These are phyloP conservation scores for Galerucella pusilla DNA, from an alignment of 2,888 invertebrate species.

Conservation along the genomic window DNA sequence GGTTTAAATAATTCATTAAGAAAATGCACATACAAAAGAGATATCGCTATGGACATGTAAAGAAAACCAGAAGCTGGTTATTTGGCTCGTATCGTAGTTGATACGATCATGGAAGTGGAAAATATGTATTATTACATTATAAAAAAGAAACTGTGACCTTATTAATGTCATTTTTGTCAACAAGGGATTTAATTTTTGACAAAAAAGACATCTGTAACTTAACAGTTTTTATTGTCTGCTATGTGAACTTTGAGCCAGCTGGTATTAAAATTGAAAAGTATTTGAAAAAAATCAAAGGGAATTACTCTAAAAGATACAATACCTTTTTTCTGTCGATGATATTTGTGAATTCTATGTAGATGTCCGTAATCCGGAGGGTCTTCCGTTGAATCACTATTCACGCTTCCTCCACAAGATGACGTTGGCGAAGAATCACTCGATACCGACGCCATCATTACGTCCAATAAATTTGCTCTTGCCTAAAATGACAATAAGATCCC, in stretches of 20 bases:
- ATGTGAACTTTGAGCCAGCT: not conserved
- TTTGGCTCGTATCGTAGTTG: no score
- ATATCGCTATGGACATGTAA: no score
- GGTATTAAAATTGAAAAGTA: not conserved
- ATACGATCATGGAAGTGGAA: no score
- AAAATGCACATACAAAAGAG: no score
- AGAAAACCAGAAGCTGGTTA: no score
- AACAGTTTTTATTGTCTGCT: no score
- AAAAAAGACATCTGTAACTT: no score
- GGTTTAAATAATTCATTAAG: no score
- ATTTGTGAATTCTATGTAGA: constrained; percentile 75
- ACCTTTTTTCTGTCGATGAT: constrained; percentile 84
- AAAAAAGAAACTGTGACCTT: no score
- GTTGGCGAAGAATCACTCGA: constrained; percentile 78
- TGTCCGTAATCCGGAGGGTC: constrained; percentile 76
- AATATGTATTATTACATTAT: no score
- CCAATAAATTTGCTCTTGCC: constrained; percentile 80
- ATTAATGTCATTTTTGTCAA: no score
- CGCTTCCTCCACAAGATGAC: constrained; percentile 75
- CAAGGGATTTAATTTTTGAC: no score
- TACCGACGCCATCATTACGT: constrained; percentile 77
- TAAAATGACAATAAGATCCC: constrained; percentile 56
- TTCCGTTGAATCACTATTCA: constrained; percentile 71
- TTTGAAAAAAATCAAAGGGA: not conserved
- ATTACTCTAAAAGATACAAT: constrained; percentile 31